Percentiles rank a stretch among this genome's conserved stretches.
Evolutionary conservation across 2,113 vertebrate species (phyloP).

Genomic region (Hipposideros armiger): DNA sequence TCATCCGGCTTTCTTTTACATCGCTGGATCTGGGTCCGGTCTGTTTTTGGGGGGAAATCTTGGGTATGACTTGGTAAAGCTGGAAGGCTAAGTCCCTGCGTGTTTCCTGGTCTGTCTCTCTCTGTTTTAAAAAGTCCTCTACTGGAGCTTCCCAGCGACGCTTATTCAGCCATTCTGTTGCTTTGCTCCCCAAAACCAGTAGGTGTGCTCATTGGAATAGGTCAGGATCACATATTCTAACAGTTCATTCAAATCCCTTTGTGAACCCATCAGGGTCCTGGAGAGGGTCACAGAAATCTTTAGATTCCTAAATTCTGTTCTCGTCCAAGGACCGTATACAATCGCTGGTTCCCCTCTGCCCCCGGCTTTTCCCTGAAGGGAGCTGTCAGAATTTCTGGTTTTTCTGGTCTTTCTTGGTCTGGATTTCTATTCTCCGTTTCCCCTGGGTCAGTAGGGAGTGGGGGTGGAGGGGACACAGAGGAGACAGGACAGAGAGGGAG

Average conservation of each 20-base stretch:
- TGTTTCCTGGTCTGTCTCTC: neutral
- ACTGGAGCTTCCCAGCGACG: neutral
- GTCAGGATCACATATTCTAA: neutral
- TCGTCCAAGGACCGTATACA: neutral
- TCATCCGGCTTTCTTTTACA: neutral
- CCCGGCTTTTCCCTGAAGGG: no score
- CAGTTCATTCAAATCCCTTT: neutral
- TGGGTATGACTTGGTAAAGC: neutral
- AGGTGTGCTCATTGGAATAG: neutral
- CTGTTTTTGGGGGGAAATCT: neutral
- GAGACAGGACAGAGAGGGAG: neutral
- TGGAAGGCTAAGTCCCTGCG: neutral
- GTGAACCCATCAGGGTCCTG: neutral
- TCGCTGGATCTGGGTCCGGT: neutral
- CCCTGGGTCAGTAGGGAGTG: no score
- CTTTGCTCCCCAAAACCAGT: neutral
- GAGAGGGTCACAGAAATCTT: neutral
- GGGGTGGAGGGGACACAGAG: no score
- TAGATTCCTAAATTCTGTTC: neutral
- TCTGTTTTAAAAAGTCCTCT: neutral
- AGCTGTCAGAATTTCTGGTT: no score
- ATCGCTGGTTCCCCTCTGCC: neutral
- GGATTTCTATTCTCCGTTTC: no score
- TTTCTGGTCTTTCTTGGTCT: no score
- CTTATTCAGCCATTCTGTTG: neutral